Conservation (phyloP, 2,888 invertebrate species). For the Glaucopsyche alexis region DNA sequence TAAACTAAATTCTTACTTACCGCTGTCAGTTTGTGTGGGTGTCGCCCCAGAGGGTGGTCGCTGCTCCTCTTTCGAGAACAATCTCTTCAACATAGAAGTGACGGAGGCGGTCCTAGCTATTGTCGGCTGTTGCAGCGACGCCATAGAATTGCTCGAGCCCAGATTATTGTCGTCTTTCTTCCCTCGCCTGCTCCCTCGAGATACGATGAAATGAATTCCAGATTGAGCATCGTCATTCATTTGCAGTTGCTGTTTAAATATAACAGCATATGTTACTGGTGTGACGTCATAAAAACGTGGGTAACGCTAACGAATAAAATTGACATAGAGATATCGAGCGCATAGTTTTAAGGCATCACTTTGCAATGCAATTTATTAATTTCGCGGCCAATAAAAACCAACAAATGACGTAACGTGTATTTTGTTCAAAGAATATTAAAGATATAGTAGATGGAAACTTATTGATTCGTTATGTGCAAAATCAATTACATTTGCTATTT, state of each 20-base stretch:
- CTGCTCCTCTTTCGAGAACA: constrained; percentile 87
- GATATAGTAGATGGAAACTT: background rate
- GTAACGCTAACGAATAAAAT: background rate
- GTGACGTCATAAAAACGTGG: background rate
- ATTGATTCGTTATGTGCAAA: background rate
- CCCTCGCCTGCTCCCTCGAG: constrained; percentile 73
- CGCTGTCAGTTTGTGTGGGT: constrained; percentile 71
- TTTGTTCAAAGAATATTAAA: background rate
- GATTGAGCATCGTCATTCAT: constrained; percentile 85
- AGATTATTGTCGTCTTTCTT: constrained; percentile 69
- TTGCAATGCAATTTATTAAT: background rate
- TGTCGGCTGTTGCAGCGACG: constrained; percentile 83
- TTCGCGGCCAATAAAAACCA: constrained; percentile 5
- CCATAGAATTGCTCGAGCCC: constrained; percentile 74
- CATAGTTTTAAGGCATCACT: background rate
- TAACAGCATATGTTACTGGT: background rate
- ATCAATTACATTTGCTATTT: constrained; percentile 9
- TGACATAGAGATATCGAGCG: background rate
- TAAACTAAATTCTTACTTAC: constrained; percentile 42
- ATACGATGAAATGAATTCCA: constrained; percentile 86
- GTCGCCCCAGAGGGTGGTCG: constrained; percentile 49
- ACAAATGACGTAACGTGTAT: background rate
- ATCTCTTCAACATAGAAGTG: constrained; percentile 86
- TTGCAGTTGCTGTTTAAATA: constrained; percentile 62
- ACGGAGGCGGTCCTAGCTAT: constrained; percentile 88